Evolutionary conservation across 2,888 invertebrate species (phyloP).

Genomic region (Alviniconcha strummeri): DNA sequence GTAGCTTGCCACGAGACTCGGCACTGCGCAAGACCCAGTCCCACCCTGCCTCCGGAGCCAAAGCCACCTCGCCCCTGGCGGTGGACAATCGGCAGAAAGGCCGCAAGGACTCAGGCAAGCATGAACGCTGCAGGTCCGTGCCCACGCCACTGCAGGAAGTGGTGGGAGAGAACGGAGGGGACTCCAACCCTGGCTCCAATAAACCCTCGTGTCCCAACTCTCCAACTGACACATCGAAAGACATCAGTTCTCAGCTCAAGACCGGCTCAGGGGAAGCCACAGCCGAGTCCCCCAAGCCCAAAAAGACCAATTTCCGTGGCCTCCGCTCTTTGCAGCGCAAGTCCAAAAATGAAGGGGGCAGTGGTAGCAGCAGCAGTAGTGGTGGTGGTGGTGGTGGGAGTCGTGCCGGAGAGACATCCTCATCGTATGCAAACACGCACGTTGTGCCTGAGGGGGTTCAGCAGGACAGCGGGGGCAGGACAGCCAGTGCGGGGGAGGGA

Average conservation of each 20-base stretch:
- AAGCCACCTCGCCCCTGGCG: conserved; percentile 38
- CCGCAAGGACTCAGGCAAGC: conserved; percentile 48
- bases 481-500: conserved; percentile 38
- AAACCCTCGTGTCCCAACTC: conserved; percentile 59
- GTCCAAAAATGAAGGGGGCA: conserved; percentile 73
- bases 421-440: conserved; percentile 44
- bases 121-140: conserved; percentile 62
- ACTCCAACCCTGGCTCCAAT: conserved; percentile 35
- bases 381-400: conserved; percentile 30
- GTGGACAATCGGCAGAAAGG: conserved; percentile 32
- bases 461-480: conserved; percentile 43
- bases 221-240: conserved; percentile 49
- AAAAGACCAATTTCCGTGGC: conserved; percentile 78
- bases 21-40: conserved; percentile 76
- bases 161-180: conserved; percentile 30
- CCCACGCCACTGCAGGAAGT: conserved; percentile 53
- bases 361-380: conserved; percentile 44
- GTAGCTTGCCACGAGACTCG: conserved; percentile 74
- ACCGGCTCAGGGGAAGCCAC: conserved; percentile 35
- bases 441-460: conserved; percentile 48
- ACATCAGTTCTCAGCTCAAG: conserved; percentile 34
- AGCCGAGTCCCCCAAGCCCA: conserved; percentile 73
- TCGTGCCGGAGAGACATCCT: conserved; percentile 7
- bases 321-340: conserved; percentile 78
- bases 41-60: conserved; percentile 72